phyloP scores from a whole-genome alignment of 2,888 invertebrate species.

The Iselma pallidipennis region DNA sequence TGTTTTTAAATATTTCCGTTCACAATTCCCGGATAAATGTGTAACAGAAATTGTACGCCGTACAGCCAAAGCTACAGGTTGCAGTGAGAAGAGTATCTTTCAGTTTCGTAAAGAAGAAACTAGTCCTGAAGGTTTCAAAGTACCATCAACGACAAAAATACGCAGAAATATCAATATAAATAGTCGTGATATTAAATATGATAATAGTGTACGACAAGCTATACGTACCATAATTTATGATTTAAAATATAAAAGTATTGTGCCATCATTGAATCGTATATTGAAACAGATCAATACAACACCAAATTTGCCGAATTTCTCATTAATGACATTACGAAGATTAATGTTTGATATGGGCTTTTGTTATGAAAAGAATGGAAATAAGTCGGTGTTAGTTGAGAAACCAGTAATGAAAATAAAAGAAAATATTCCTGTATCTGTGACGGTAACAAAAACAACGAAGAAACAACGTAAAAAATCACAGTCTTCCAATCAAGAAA shows the following conservation, averaged over 20 bases:
- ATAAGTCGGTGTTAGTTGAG: constrained; percentile 51
- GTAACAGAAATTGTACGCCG: constrained; percentile 51
- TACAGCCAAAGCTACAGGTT: constrained; percentile 53
- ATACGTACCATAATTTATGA: constrained; percentile 52
- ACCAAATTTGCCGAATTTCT: constrained; percentile 49
- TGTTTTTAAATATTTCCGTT: constrained; percentile 53
- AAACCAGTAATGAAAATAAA: constrained; percentile 23
- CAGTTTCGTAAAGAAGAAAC: constrained; percentile 54
- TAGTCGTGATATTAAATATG: constrained; percentile 53
- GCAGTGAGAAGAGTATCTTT: constrained; percentile 55
- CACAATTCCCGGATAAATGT: constrained; percentile 47
- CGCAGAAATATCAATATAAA: constrained; percentile 53
- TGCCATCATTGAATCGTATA: constrained; percentile 51
- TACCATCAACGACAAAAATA: constrained; percentile 52
- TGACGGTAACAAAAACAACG: constrained; percentile 16
- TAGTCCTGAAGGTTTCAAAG: constrained; percentile 51
- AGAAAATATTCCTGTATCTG: not conserved
- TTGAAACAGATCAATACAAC: constrained; percentile 48
- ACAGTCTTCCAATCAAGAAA: constrained; percentile 12
- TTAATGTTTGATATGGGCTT: constrained; percentile 55
- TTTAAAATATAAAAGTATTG: constrained; percentile 48
- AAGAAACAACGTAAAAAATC: not conserved
- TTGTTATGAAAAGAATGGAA: constrained; percentile 50
- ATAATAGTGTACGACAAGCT: constrained; percentile 47
- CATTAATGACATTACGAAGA: constrained; percentile 52